Base-by-base conservation (phyloP, 1,140 invertebrate genomes). In the Zaprionus taronus region DNA sequence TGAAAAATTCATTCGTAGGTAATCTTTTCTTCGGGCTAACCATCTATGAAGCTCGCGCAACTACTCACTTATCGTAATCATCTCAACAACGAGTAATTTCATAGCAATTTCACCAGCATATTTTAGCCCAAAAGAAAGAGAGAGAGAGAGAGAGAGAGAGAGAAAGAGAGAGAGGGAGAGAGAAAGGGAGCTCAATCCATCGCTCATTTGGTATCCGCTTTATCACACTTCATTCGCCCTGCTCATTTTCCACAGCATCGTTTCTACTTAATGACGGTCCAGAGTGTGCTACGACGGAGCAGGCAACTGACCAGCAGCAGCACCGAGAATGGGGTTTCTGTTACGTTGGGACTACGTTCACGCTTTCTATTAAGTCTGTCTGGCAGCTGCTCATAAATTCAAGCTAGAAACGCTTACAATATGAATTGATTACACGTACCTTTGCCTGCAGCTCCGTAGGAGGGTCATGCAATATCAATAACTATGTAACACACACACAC, bases 371-470 rank as follows among this genome's bases (percentile, higher is more conserved):
- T 66, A 65, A 72, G 53, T 65, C 14, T 53, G 20, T 61, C 62
- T 76, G 47, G 67, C 67, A 65, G 64, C 63, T 80, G 83, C 67
- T 78, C 83, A 78, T 89, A 89, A 89, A 87, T 87, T 78, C 58
- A 12, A 47, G 67, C 66, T 56, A 60, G 70, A 66, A 74, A 53
- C 47, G 34, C 64, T 66, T 64, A 72, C 80, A 89, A 80, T 87
- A 83, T 83, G 84, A 86, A 86, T 86, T 87, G 83, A 86, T 87
- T 87, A 85, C 84, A 51, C 11, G 11, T 51, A 51, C 69, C 72
- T 82, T 72, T 63, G 63, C 74, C 71, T 28, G 60, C 47, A 65
- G 71, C 28, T 61, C 53, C 36, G 47, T n/a, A 49, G 24, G 11
- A 58, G 63, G 56, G 66, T 49, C 76, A 56, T 49, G 49, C 71